A percentile compares a stretch with the other conserved stretches of the same genome.
phyloP scores from a whole-genome alignment of 2,797 vertebrate genomes.

The Glyptemys insculpta region DNA sequence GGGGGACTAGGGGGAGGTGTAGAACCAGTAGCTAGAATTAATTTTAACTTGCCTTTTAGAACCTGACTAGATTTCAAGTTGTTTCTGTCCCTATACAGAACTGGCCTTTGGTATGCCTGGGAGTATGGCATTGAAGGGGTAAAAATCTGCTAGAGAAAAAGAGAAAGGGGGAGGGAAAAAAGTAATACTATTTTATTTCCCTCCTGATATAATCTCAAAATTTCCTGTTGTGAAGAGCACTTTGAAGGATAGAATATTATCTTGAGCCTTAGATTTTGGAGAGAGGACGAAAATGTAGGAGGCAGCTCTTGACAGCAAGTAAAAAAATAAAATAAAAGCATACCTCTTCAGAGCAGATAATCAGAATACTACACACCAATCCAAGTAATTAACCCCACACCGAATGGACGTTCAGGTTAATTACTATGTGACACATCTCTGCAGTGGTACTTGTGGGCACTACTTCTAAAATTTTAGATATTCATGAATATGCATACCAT shows the following conservation, averaged over 20 bases:
- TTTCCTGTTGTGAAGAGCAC: not conserved
- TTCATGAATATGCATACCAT: not conserved
- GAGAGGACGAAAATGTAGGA: not conserved
- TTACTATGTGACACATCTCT: not conserved
- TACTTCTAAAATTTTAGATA: not conserved
- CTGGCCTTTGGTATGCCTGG: not conserved
- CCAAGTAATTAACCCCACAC: conserved; percentile 23
- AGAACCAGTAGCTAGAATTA: not conserved
- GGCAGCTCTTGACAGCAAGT: not conserved
- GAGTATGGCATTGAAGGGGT: not conserved
- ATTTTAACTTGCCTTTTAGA: not conserved
- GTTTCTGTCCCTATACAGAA: not conserved
- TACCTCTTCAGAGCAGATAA: not conserved
- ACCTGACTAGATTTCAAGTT: not conserved
- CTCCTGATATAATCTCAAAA: not conserved
- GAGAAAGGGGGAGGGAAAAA: not conserved
- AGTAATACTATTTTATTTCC: not conserved
- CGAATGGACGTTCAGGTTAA: conserved; percentile 44
- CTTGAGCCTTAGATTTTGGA: not conserved
- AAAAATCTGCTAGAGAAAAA: not conserved
- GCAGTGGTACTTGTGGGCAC: conserved; percentile 2
- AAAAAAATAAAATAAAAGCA: not conserved
- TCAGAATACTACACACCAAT: not conserved
- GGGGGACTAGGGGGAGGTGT: not conserved
- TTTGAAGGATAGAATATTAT: not conserved